Conservation (phyloP, 2,113 vertebrate species). For the Butorides virescens region DNA sequence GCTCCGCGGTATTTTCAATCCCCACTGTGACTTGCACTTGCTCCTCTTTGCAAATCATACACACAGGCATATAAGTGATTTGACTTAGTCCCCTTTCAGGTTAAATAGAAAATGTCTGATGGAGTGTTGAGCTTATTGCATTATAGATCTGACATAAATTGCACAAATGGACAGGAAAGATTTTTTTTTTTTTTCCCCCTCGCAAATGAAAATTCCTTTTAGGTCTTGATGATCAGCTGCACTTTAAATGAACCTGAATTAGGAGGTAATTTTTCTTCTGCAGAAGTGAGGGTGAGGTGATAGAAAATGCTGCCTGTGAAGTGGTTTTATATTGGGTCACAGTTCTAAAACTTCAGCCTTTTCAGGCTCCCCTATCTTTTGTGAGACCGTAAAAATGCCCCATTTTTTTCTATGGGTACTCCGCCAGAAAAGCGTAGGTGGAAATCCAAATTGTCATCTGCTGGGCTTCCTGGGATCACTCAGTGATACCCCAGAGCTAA, state of each 20-base stretch:
- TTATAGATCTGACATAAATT: slow-evolving; percentile 65
- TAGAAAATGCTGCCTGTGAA: not conserved
- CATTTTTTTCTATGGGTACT: not conserved
- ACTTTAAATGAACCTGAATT: slow-evolving; percentile 67
- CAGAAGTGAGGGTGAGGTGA: not conserved
- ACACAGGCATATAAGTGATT: not conserved
- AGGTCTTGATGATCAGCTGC: slow-evolving; percentile 52
- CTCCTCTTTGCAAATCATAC: slow-evolving; percentile 28
- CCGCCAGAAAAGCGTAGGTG: not conserved
- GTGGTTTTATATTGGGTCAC: not conserved
- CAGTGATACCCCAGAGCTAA: slow-evolving; percentile 41
- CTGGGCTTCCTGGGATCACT: slow-evolving; percentile 12
- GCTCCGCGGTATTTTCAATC: not conserved
- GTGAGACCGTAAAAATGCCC: not conserved
- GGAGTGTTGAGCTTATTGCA: slow-evolving; percentile 21
- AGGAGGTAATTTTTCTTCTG: slow-evolving; percentile 41
- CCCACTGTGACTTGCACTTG: not conserved
- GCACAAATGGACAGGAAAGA: not conserved
- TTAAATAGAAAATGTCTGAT: slow-evolving; percentile 65
- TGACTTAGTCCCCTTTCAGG: slow-evolving; percentile 47
- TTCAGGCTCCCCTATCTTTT: not conserved
- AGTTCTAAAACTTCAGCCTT: not conserved
- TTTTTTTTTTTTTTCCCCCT: not conserved
- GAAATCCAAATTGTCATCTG: not conserved
- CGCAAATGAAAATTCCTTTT: slow-evolving; percentile 42